Evolutionary conservation across 1,140 invertebrate species (phyloP).

Genomic region (Ridgeia piscesae): DNA sequence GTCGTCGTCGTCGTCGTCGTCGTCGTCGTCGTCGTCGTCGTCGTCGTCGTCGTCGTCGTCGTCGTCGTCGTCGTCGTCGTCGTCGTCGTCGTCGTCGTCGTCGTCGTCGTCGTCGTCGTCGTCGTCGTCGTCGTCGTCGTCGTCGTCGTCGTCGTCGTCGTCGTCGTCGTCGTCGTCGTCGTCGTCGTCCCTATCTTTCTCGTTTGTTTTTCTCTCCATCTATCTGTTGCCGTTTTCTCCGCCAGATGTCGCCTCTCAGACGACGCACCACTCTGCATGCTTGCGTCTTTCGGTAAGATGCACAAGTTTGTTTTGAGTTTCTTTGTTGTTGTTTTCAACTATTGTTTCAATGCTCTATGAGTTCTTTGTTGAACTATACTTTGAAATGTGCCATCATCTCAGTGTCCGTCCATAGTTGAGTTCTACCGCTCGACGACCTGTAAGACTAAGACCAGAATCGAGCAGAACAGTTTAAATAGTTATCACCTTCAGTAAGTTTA

Average conservation of each 20-base stretch:
- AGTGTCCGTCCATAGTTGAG: background rate
- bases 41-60: background rate
- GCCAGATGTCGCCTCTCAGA: constrained; percentile 3
- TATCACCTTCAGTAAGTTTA: too few species aligned
- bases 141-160: background rate
- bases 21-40: background rate
- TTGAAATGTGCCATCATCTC: background rate
- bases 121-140: background rate
- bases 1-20: background rate
- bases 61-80: constrained; percentile 8
- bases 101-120: background rate
- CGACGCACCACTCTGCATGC: background rate
- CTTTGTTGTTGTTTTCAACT: background rate
- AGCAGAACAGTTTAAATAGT: too few species aligned
- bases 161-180: background rate
- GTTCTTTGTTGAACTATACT: background rate
- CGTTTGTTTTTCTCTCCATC: background rate
- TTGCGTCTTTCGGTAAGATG: background rate
- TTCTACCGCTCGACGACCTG: background rate
- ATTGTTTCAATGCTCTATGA: background rate
- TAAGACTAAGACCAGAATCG: too few species aligned
- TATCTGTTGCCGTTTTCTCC: background rate
- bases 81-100: background rate
- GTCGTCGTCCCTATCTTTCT: background rate
- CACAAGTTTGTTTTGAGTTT: background rate